Percentiles rank a stretch among this genome's conserved stretches.
phyloP scores from a whole-genome alignment of 2,888 invertebrate species.

The Scelioninae gen. 1 region DNA sequence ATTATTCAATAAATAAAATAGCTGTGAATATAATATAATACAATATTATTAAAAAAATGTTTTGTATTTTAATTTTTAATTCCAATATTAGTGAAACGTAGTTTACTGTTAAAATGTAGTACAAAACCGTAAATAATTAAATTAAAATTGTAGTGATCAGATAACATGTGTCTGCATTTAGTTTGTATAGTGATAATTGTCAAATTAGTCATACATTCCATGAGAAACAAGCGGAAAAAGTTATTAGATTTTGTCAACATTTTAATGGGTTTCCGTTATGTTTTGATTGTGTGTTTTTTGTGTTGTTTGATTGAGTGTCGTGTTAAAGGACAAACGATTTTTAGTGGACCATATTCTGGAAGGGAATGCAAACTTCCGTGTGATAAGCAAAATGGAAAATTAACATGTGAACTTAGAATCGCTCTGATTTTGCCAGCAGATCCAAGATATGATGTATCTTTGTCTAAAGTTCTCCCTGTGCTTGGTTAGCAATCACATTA shows the following conservation, averaged over 20 bases:
- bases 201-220: neutral
- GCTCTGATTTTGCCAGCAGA: constrained; percentile 88
- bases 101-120: neutral
- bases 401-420: constrained; percentile 87
- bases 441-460: constrained; percentile 87
- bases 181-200: neutral
- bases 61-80: neutral
- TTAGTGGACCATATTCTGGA: constrained; percentile 78
- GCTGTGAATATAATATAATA: no score
- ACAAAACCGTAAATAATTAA: neutral
- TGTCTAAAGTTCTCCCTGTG: constrained; percentile 88
- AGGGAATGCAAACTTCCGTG: constrained; percentile 85
- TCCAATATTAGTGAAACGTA: neutral
- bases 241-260: neutral
- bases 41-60: neutral
- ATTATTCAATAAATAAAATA: neutral
- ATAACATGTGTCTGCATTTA: neutral
- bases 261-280: constrained; percentile 70
- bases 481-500: constrained; percentile 75
- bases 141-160: neutral
- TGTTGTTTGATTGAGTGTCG: constrained; percentile 29
- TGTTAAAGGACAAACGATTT: constrained; percentile 66
- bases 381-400: constrained; percentile 79
- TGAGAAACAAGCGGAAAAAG: neutral
- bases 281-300: constrained; percentile 18